Conservation (phyloP, 2,113 vertebrate species). For the Scortum barcoo region DNA sequence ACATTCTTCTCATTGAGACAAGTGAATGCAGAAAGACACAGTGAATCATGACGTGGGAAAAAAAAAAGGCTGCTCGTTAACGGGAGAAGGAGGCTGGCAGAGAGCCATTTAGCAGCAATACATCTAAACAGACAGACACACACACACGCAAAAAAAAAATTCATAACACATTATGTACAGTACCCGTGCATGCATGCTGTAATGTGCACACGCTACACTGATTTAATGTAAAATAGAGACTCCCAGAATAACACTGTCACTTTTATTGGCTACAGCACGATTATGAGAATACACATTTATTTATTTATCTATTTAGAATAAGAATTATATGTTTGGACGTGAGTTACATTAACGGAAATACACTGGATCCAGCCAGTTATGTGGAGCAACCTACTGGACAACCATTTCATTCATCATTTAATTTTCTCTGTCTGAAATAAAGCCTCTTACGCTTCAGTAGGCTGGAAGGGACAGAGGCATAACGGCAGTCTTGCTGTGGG, state of each 20-base stretch:
- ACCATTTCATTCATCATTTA: constrained; percentile 21
- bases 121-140: neutral
- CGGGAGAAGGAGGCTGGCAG: constrained; percentile 6
- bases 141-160: neutral
- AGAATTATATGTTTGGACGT: neutral
- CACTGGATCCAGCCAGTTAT: neutral
- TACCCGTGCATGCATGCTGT: neutral
- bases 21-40: constrained; percentile 22
- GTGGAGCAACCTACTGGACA: neutral
- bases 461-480: constrained; percentile 27
- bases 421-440: constrained; percentile 34
- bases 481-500: constrained; percentile 19
- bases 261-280: neutral
- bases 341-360: neutral
- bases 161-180: neutral
- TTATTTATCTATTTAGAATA: neutral
- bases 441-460: constrained; percentile 19
- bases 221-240: neutral
- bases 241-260: neutral
- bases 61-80: constrained; percentile 6
- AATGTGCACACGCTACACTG: neutral
- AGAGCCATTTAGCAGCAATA: constrained; percentile 18
- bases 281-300: neutral
- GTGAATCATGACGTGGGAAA: constrained; percentile 38
- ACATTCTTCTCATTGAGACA: constrained; percentile 27